These are phyloP conservation scores for Pachycephala philippinensis DNA, from an alignment of 2,113 vertebrate genomes.

Conservation along the genomic window DNA sequence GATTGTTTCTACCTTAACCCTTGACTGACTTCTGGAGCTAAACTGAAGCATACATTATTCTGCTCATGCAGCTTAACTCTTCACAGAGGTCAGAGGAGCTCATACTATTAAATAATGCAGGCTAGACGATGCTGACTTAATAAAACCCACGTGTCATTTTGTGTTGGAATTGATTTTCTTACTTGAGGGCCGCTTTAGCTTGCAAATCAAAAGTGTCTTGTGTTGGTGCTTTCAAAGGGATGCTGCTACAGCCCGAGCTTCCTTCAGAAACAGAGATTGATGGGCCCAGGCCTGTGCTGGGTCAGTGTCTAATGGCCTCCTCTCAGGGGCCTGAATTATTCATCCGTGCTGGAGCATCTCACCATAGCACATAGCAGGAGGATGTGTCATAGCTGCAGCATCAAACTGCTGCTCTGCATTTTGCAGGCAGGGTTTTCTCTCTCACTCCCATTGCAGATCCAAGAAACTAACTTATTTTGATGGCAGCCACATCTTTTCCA, in stretches of 20 bases:
- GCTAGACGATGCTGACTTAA: constrained; percentile 66
- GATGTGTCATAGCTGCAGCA: not conserved
- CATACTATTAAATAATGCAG: constrained; percentile 71
- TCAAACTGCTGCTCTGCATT: not conserved
- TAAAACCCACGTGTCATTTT: constrained; percentile 69
- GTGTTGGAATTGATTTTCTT: constrained; percentile 72
- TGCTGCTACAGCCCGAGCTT: constrained; percentile 19
- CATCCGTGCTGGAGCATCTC: constrained; percentile 54
- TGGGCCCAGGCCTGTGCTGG: constrained; percentile 50
- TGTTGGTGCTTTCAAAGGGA: constrained; percentile 20
- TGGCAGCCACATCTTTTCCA: not conserved
- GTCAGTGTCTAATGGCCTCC: constrained; percentile 64
- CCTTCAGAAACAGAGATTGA: constrained; percentile 68
- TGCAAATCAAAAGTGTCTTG: constrained; percentile 69
- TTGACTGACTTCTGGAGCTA: not conserved
- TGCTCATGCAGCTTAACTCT: constrained; percentile 63
- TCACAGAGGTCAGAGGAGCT: constrained; percentile 53
- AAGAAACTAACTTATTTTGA: not conserved
- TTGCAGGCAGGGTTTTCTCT: not conserved
- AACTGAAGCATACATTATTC: not conserved
- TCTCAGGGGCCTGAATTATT: constrained; percentile 71
- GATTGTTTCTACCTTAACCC: not conserved
- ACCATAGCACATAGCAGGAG: not conserved
- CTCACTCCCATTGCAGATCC: not conserved
- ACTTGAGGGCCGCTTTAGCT: constrained; percentile 49